Base-by-base conservation (phyloP, 2,797 vertebrate genomes). In the Gallinago solitaria region DNA sequence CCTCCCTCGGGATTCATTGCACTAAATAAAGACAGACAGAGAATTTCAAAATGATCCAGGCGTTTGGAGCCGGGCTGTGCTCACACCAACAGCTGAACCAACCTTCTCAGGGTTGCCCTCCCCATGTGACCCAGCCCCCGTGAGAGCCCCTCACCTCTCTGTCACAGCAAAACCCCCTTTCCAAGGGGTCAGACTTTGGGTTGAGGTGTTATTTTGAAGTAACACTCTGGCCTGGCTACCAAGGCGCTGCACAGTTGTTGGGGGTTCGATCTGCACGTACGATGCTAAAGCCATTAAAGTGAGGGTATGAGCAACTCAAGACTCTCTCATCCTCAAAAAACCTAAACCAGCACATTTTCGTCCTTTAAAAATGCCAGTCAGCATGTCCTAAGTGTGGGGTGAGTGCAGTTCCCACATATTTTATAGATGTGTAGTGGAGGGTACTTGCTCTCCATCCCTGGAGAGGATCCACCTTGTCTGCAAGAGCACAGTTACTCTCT, bases 11-110 rank as follows among this genome's bases (percentile, higher is more conserved):
- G 94, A 83, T 60, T 64, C 24, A 2, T 4, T 32, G 43, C 64
- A 32, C 67, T 92, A 39, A 92, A 88, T 63, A 93, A 75, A 93
- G 84, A 47, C 94, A 95, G 91, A 37, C 20, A 21, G 10, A 33
- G 75, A 78, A 93, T 97, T 96, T 96, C 95, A 74, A 95, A 83
- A 87, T 0, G 15, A 28, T 74, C 82, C 74, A 43, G 79, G 67
- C 37, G 0, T 11, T 51, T 20, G 13, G 61, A 82, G 70, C 65
- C 2, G 0, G 56, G 70, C 47, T 37, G 32, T 53, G 88, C 56
- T 89, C 67, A 45, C 3, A 1, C 50, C 30, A 37, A 75, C 45
- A 41, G 43, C 39, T 0, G 0, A 74, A 33, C 57, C 7, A 0
- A 24, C 5, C 1, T n/a, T 47, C 64, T 50, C 51, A 19, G 51